phyloP scores from a whole-genome alignment of 2,888 invertebrate genomes.

The Acanthosoma haemorrhoidale region DNA sequence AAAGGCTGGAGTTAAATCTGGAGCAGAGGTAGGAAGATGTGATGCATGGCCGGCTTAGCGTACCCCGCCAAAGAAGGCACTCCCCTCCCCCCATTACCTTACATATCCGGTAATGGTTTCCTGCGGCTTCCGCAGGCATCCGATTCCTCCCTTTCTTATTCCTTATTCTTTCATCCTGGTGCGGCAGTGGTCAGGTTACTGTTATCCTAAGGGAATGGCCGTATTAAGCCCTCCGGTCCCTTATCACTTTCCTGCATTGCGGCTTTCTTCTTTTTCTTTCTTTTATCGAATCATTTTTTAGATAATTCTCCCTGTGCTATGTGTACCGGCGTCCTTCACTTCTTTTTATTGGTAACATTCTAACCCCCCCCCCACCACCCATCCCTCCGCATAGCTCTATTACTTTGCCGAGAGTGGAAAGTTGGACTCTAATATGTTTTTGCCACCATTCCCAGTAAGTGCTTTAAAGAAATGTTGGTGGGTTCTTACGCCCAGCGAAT shows the following conservation, averaged over 20 bases:
- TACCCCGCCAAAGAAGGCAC: background rate
- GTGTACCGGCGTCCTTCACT: too few relatives aligned
- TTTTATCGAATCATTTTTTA: too few relatives aligned
- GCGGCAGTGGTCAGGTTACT: background rate
- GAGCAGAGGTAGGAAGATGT: background rate
- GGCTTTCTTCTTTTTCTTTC: background rate
- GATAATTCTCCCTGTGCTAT: too few relatives aligned
- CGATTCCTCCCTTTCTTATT: background rate
- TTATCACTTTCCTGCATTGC: conserved; percentile 1
- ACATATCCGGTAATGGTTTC: background rate
- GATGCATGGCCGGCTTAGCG: background rate
- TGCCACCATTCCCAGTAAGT: too few relatives aligned
- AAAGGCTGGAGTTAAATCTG: too few relatives aligned
- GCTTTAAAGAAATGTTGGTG: too few relatives aligned
- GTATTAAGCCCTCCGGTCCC: background rate
- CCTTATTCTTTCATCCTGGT: background rate
- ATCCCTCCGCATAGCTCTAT: too few relatives aligned
- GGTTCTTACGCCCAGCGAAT: too few relatives aligned
- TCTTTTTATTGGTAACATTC: too few relatives aligned
- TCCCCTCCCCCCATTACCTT: background rate
- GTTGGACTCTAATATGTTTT: too few relatives aligned
- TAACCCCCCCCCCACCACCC: too few relatives aligned
- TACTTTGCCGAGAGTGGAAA: too few relatives aligned
- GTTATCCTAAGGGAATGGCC: background rate
- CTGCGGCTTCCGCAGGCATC: background rate